Base-by-base conservation (phyloP, 2,113 vertebrate species). In the Rhinogobius similis region DNA sequence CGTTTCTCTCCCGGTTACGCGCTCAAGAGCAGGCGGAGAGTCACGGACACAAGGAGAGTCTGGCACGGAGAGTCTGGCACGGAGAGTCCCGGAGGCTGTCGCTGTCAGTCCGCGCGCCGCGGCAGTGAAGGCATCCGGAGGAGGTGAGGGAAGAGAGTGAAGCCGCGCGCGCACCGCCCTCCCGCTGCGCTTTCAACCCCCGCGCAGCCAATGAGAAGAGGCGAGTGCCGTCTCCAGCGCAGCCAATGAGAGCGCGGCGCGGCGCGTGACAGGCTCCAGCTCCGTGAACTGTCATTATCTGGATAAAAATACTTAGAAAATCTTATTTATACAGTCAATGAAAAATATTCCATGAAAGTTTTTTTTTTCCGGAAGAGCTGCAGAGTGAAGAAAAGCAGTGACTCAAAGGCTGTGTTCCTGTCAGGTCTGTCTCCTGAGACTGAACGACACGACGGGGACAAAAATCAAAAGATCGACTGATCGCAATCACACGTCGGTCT, bases 171-270 rank as follows among this genome's bases (percentile, higher is more conserved):
- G 10, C 53, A 27, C 58, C 58, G 4, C 58, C 29, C 58, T 38
- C 58, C 53, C 53, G 53, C 13, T 24, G 24, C 18, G 56, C 18
- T 59, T 36, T 59, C 56, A 59, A 36, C 56, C 27, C 56, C 27
- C 29, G 58, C 29, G 29, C 58, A 61, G 58, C 58, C 58, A 61
- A 61, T 61, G 18, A n/a, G 29, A 61, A 10, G 29, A 18, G 58
- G 56, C 20, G 27, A 10, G 27, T 38, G 58, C 1, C 8, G 29
- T 14, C 12, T 26, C 23, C 52, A 12, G 52, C 52, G 1, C 23
- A 16, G 23, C 52, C 52, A 55, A 55, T 55, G 21, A 55, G 4
- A 55, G 52, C 52, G 20, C 46, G 46, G 46, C 46, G 20, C n/a
- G 43, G 43, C 43, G 16, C 20, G 16, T 18, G 43, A 46, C 43